Base-by-base conservation (phyloP, 2,113 vertebrate genomes). In the Meleagris gallopavo region DNA sequence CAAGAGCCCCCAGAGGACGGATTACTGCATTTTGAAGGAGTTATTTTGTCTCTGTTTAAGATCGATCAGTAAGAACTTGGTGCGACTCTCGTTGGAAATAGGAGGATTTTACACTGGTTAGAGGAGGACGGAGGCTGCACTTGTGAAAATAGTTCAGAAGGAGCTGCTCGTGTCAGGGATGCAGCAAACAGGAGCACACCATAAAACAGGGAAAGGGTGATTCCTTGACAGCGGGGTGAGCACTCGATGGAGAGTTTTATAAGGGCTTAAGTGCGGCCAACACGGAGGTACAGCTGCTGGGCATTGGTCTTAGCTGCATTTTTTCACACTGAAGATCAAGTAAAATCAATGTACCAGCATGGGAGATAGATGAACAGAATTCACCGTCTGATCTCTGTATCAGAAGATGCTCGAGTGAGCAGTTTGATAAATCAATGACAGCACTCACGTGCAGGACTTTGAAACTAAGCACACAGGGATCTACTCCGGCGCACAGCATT, bases 401-500 rank as follows among this genome's bases (percentile, higher is more conserved):
- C 69, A 50, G 65, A 40, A 62, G 60, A 30, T 20, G 81, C 58
- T 48, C 58, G 4, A 18, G 54, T 1, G 54, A 54, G 41, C 11
- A 17, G n/a, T 60, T 15, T 8, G 32, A 58, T 45, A 25, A 50
- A 71, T n/a, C 64, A 32, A 2, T 10, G 46, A 34, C 2, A 52
- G 30, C 20, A 5, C 10, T 29, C 52, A 54, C 27, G 9, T 48
- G 64, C n/a, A 17, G 17, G 29, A 29, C 21, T 46, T n/a, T 11
- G 36, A 34, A 50, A 19, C 0, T 1, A 38, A 30, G 13, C 4
- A 1, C 43, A 15, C 15, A 52, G 4, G 0, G 6, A 13, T 32
- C 67, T 34, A 2, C 45, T 20, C 12, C 1, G 8, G 65, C 50
- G 60, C 38, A 6, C 0, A 0, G 9, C 9, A 24, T 11, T 83